Base-by-base conservation (phyloP, 2,113 vertebrate species). In the Gobio gobio region DNA sequence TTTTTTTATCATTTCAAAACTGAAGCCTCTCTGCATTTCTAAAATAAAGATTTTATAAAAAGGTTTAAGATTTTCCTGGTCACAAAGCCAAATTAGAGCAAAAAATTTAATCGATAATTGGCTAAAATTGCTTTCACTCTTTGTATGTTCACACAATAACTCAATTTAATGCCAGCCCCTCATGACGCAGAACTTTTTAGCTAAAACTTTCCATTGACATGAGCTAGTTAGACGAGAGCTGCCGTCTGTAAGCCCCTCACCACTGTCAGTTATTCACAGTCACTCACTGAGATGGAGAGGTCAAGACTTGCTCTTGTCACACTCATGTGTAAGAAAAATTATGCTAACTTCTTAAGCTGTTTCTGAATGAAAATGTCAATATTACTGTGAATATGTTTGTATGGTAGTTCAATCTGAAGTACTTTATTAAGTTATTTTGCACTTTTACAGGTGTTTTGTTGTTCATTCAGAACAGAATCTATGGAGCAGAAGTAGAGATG, bases 401-500 rank as follows among this genome's bases (percentile, higher is more conserved):
- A 49, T 14, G 45, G 0, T 47, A 47, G 5, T 22, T 7, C 7
- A 56, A 20, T 56, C 20, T 56, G 5, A 20, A 18, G 54, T 56
- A 2, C 16, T 56, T 56, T 20, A 56, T n/a, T n/a, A n/a, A n/a
- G n/a, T n/a, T n/a, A n/a, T n/a, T 20, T 56, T 20, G 16, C 2
- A 0, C 18, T 68, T n/a, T n/a, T n/a, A n/a, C n/a, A n/a, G n/a
- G n/a, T n/a, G n/a, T n/a, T n/a, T n/a, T n/a, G n/a, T n/a, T n/a
- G n/a, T n/a, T n/a, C n/a, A n/a, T n/a, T 54, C 51, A 54, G 73
- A 64, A 72, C 45, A 78, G 1, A 43, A 80, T 77, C 47, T 82
- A 68, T 81, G 82, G 77, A 79, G 33, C 45, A 80, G 81, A 80
- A 43, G 33, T 64, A 10, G 12, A 88, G 66, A 43, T 81, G 29